Conservation (phyloP, 2,113 vertebrate genomes). For the Thermophis baileyi region DNA sequence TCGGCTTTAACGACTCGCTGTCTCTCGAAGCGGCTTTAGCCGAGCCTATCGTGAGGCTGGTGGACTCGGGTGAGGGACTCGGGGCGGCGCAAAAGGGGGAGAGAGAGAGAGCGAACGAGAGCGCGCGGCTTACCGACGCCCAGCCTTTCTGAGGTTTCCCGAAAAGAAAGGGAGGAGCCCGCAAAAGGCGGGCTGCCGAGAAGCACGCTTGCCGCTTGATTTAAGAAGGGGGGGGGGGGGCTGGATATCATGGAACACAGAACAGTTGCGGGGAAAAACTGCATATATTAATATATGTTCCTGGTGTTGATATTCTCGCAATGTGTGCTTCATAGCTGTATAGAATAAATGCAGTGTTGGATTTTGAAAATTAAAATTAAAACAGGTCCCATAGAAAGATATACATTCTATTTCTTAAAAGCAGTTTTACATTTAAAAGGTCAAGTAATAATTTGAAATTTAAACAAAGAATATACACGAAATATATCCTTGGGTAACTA, state of each 20-base stretch:
- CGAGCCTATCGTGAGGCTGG: not conserved
- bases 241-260: not conserved
- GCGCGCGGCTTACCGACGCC: not conserved
- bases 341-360: not conserved
- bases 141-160: not conserved
- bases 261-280: not conserved
- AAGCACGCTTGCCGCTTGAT: not conserved
- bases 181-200: not conserved
- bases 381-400: not conserved
- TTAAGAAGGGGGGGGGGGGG: not conserved
- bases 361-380: not conserved
- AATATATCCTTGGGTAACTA: slow-evolving; percentile 12
- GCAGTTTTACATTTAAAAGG: slow-evolving; percentile 21
- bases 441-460: not conserved
- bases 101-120: too few species aligned
- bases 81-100: not conserved
- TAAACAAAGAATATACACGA: not conserved
- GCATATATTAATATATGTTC: not conserved
- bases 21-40: not conserved
- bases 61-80: slow-evolving; percentile 10
- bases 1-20: fast-evolving
- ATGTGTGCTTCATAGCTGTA: slow-evolving; percentile 9
- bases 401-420: not conserved
- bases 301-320: not conserved
- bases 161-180: not conserved